Evolutionary conservation across 1,140 invertebrate genomes (phyloP), one percentile per base, ranked within the genome.

Genomic region (Scaptomyza montana): DNA sequence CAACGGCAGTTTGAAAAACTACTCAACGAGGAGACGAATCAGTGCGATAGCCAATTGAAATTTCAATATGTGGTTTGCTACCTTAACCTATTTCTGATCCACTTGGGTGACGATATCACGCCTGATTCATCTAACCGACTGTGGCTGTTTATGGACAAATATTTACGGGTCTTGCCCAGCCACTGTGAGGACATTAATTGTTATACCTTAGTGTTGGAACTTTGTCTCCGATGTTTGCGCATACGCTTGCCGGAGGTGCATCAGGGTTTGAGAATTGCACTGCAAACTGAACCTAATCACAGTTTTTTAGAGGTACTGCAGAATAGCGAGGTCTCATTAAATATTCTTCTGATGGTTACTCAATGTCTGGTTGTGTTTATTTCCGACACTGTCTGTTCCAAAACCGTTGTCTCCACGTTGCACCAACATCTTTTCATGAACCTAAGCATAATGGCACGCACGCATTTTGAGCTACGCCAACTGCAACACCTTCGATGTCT

Each of bases 401-500:
- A 36, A 36, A 2, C 1, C 6, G 7, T 3, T 36, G 7, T 9
- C 8, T 1, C 1, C 7, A 8, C 77, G 75, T 67, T 46, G 71
- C 36, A 6, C 6, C 2, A 56, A 60, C 54, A 54, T 33, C 51
- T 84, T 1, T 87, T 90, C 12, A 53, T 56, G 9, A 67, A 79
- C 33, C 33, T 91, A 5, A 81, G 71, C 62, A 16, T 3, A 5
- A 30, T 67, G 53, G 50, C 79, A 50, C 56, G 68, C 12, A 54
- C 30, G n/a, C 65, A 76, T 9, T 91, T 90, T 43, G 76, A 87
- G 3, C 9, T 68, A 10, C 78, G 89, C 0, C 73, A 87, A 36
- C 67, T 91, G 1, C 65, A 80, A 36, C 87, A 89, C 28, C 75
- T 90, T 3, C 79, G 90, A 0, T 80, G 89, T 43, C 30, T 90